Evolutionary conservation across 2,888 invertebrate species (phyloP).

Genomic region (Drosophila meridionalis): DNA sequence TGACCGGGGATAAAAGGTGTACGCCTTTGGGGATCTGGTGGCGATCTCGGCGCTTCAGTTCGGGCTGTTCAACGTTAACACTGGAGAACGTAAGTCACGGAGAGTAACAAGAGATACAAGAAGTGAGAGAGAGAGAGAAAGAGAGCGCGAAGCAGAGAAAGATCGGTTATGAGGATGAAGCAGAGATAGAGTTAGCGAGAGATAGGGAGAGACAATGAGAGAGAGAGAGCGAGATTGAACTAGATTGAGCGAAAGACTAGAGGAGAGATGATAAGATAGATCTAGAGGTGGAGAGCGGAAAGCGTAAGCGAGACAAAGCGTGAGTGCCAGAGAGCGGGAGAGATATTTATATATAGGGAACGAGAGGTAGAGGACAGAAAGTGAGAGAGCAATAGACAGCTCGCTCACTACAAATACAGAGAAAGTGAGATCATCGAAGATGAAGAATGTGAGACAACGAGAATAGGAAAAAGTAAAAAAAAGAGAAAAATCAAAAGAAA

Average conservation of each 20-base stretch:
- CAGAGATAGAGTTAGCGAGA: not conserved
- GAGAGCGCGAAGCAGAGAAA: no score
- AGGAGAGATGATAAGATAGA: not conserved
- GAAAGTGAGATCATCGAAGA: not conserved
- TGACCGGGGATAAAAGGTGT: not conserved
- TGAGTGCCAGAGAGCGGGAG: not conserved
- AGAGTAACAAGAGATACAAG: not conserved
- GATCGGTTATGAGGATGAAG: not conserved
- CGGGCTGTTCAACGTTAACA: slow-evolving; percentile 42
- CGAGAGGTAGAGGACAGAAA: not conserved
- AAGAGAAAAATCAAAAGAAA: no score
- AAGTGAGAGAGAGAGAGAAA: not conserved
- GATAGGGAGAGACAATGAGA: not conserved
- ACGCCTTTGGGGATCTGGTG: not conserved
- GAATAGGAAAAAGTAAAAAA: no score
- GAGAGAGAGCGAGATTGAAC: not conserved
- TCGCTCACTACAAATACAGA: no score
- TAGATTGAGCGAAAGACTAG: not conserved
- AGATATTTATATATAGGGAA: not conserved
- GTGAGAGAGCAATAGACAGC: not conserved
- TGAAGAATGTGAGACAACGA: no score
- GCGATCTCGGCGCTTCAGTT: slow-evolving; percentile 3
- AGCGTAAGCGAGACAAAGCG: not conserved
- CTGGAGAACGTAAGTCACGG: slow-evolving; percentile 45
- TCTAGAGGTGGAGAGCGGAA: no score